Percentiles rank a stretch among this genome's conserved stretches.
phyloP scores from a whole-genome alignment of 2,888 invertebrate species.

The Octodonta nipae region DNA sequence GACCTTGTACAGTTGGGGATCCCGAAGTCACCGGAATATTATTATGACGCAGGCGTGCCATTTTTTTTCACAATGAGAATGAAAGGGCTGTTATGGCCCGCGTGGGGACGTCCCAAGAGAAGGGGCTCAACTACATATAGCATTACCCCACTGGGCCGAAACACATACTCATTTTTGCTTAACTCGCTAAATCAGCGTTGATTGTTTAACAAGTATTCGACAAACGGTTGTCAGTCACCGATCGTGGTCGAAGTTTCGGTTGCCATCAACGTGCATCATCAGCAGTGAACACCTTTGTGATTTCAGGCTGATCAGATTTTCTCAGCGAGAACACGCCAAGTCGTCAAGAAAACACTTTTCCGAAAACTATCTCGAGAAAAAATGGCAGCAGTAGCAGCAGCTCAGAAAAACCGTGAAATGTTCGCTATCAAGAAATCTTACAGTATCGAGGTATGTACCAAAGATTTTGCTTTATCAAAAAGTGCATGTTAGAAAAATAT shows the following conservation, averaged over 20 bases:
- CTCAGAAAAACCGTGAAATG: constrained; percentile 89
- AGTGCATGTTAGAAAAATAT: no score
- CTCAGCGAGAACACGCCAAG: constrained; percentile 15
- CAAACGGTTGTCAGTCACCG: constrained; percentile 30
- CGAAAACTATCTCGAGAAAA: not conserved
- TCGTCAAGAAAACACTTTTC: not conserved
- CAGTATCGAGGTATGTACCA: constrained; percentile 94
- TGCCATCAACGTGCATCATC: constrained; percentile 35
- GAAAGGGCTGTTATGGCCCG: constrained; percentile 32
- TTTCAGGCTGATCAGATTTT: constrained; percentile 29
- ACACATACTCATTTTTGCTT: constrained; percentile 27
- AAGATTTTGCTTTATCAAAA: no score
- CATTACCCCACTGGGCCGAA: constrained; percentile 26
- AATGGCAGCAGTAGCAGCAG: constrained; percentile 79
- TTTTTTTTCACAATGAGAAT: constrained; percentile 31
- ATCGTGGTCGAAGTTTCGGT: constrained; percentile 42
- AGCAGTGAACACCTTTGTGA: constrained; percentile 34
- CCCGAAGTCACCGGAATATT: constrained; percentile 32
- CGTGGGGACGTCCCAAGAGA: constrained; percentile 31
- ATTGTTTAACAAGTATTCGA: constrained; percentile 19
- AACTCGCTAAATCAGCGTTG: constrained; percentile 27
- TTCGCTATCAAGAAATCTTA: constrained; percentile 95
- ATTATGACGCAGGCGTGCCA: constrained; percentile 51
- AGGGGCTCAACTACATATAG: constrained; percentile 36
- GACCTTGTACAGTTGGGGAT: constrained; percentile 20